phyloP scores from a whole-genome alignment of 2,888 invertebrate species.

The Harpalus rufipes region DNA sequence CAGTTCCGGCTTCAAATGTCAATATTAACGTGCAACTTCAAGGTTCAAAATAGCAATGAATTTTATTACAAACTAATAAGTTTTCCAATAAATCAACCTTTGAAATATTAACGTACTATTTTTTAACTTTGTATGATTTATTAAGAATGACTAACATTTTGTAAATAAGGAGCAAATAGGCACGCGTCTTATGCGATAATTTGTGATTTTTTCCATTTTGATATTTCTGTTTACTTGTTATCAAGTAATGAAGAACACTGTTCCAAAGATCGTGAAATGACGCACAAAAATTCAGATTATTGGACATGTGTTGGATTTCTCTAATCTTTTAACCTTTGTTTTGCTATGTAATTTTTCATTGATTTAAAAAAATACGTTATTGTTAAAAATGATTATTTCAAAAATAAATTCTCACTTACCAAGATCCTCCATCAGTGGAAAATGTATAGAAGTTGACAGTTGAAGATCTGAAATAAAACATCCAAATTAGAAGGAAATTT shows the following conservation, averaged over 20 bases:
- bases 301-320: slow-evolving; percentile 1
- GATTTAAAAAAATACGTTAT: background rate
- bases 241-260: background rate
- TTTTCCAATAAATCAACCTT: too few relatives aligned
- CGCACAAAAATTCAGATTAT: background rate
- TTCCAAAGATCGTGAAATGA: background rate
- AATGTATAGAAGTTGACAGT: too few relatives aligned
- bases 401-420: too few relatives aligned
- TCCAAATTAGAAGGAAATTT: too few relatives aligned
- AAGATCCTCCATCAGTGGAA: too few relatives aligned
- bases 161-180: background rate
- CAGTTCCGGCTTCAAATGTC: background rate
- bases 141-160: background rate
- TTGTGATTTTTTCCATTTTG: background rate
- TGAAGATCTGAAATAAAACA: too few relatives aligned
- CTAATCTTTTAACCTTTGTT: slow-evolving; percentile 1
- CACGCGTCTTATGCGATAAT: background rate
- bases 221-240: slow-evolving; percentile 1
- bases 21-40: background rate
- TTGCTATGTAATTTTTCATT: background rate
- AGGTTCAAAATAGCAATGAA: background rate
- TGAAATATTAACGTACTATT: background rate
- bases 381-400: too few relatives aligned
- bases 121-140: background rate
- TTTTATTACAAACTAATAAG: too few relatives aligned